Evolutionary conservation across 1,140 invertebrate species (phyloP), one percentile per base, ranked within the genome.

Genomic region (Drosophila yakuba): DNA sequence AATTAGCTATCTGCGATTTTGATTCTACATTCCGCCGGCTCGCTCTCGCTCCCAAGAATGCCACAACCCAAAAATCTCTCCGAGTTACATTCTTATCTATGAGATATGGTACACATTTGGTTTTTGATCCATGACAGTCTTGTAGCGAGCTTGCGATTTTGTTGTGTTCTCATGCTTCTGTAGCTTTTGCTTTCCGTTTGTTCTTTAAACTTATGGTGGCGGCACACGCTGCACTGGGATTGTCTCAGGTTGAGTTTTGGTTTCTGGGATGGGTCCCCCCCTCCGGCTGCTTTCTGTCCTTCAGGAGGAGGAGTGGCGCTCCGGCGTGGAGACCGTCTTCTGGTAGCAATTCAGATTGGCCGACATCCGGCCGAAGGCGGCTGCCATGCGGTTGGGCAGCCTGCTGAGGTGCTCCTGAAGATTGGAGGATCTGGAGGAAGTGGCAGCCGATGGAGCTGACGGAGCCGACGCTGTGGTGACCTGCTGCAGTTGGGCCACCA

Each of bases 261-360:
- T 71, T 68, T 62, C 36, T 59, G 44, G 48, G 25, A 25, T 25
- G 25, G 25, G 25, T 25, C 38, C 66, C 15, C 12, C 62, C 32
- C 58, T 59, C 4, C 35, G 48, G 32, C 38, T 58, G 3, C 58
- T 20, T 38, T 12, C 54, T 56, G 45, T 3, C 28, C 35, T 56
- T 79, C 51, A 69, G 52, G 58, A 39, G 38, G 38, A 56, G 60
- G 43, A 43, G 39, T 54, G 62, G 17, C 32, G 36, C 10, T 75
- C 44, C 17, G 73, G 17, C 2, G 51, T 44, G 14, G 66, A 43
- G 2, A 43, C 56, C 8, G 69, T 63, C 56, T 89, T 63, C 56
- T 89, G 80, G 61, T 91, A 91, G 39, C 89, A 91, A 28, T 91
- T 91, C 36, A 91, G 58, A 77, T 88, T 91, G 43, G 84, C 68